Evolutionary conservation across 2,888 invertebrate genomes (phyloP), one percentile per base, ranked within the genome.

Genomic region (Dryobotodes eremita): DNA sequence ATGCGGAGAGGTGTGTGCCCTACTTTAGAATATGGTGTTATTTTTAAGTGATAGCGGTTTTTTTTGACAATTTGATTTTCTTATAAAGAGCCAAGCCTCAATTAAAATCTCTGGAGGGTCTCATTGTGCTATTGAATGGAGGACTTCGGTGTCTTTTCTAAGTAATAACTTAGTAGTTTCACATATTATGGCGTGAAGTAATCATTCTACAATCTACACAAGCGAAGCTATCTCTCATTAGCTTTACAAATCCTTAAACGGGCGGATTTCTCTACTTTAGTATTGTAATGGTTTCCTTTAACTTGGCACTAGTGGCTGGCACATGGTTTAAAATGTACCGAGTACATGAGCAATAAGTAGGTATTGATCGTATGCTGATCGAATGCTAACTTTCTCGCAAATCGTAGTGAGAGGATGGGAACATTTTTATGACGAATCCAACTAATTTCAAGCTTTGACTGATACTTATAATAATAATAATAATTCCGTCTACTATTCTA

Each of bases 1-100:
- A 94, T 90, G 88, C 86, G 91, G 91, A 93, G 93, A 92, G 92
- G 92, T 92, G 91, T 89, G 91, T 90, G 94, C 79, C 92, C 95
- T 89, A 94, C 92, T 93, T 94, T 62, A 70, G 13, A 74, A 23
- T 42, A 73, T n/a, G 81, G 72, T 61, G 23, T 72, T 66, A 76
- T 78, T 13, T 70, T 46, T 31, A 83, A 82, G 85, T 53, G 50
- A 31, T 7, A 78, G 88, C 88, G 89, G 68, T 77, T 79, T 78
- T n/a, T 31, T 46, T 55, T 2, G 0, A 13, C 0, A 15, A 10
- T 42, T 15, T 53, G 0, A 4, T n/a, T 23, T 69, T 36, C 31
- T 15, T 68, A 1, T 23, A 10, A 1, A 31, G 23, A 23, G 23
- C 23, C 20, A 26, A 2, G 31, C 10, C 20, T 42, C 23, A 15